Percentiles rank a stretch among this genome's conserved stretches.
Evolutionary conservation across 2,888 invertebrate genomes (phyloP).

Genomic region (Xylophagus ater): DNA sequence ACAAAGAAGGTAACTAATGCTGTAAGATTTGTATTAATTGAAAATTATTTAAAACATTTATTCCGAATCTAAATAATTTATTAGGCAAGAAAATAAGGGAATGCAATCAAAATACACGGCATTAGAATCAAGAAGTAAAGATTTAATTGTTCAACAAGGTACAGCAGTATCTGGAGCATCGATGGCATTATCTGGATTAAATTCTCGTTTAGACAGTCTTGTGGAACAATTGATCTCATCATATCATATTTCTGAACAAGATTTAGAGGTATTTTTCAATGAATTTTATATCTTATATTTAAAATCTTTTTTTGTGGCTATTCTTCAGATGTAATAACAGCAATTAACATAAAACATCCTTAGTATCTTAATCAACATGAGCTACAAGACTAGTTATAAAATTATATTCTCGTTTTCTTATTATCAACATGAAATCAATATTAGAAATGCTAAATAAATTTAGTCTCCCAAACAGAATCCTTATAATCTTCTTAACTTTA

Average conservation of each 20-base stretch:
- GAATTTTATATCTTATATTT: no score
- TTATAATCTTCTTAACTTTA: no score
- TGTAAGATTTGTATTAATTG: not conserved
- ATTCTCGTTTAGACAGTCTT: constrained; percentile 55
- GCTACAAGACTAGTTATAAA: no score
- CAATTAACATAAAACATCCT: no score
- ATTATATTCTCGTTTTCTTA: no score
- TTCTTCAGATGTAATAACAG: no score
- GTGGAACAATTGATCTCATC: constrained; percentile 61
- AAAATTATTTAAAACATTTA: not conserved
- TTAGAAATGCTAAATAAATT: no score
- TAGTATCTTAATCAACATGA: no score
- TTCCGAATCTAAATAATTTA: constrained; percentile 13
- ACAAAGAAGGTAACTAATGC: constrained; percentile 50
- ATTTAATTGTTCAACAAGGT: constrained; percentile 55
- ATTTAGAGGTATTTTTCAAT: constrained; percentile 57
- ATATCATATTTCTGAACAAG: constrained; percentile 63
- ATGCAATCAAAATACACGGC: constrained; percentile 53
- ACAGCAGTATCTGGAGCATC: constrained; percentile 58
- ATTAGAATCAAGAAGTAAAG: constrained; percentile 51
- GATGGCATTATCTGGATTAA: constrained; percentile 55
- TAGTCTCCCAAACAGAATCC: no score
- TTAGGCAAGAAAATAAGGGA: constrained; percentile 53
- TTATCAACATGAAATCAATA: no score
- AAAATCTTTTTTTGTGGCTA: no score